Evolutionary conservation across 2,888 invertebrate genomes (phyloP), one percentile per base, ranked within the genome.

Genomic region (Tenthredo notha): DNA sequence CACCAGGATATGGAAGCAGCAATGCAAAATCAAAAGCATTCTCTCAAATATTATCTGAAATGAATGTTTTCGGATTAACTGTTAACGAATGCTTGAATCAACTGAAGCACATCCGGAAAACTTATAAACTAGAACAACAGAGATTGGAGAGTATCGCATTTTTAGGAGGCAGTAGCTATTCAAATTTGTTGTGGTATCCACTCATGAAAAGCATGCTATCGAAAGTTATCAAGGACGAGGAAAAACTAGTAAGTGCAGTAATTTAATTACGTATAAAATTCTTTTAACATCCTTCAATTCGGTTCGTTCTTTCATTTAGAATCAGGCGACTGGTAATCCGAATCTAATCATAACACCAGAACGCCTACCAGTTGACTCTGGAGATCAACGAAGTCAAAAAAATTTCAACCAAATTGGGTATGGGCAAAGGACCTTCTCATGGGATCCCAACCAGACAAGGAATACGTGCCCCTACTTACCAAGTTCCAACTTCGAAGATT

Each of bases 141-240:
- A 83, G 54, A 67, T 33, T 83, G n/a, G 47, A 83, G 43, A 65
- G n/a, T 21, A 18, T 83, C 9, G 29, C 47, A 25, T 47, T 29
- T 18, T 50, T 67, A 21, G 83, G 83, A 18, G 83, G 83, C 21
- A 47, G 70, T 7, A 29, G 29, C 33, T 67, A 47, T 83, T 83
- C 83, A 33, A 83, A 83, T 15, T 50, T 83, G 12, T 29, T 83
- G 33, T 83, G 83, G 83, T 83, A 83, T 67, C 83, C 83, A 29
- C 21, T 83, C 1, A 83, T 83, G 70, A 83, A 70, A 15, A 83
- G 83, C 47, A 70, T 83, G 83, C 21, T 83, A 10, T 83, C 47
- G 5, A 83, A 70, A 67, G 67, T 83, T 43, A 29, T 70, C 10
- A 43, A 33, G 70, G 83, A 83, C 21, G 70, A 83, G 29, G 67